A percentile compares a stretch with the other conserved stretches of the same genome.
Evolutionary conservation across 2,888 invertebrate genomes (phyloP).

Genomic region (Melangyna quadrimaculata): DNA sequence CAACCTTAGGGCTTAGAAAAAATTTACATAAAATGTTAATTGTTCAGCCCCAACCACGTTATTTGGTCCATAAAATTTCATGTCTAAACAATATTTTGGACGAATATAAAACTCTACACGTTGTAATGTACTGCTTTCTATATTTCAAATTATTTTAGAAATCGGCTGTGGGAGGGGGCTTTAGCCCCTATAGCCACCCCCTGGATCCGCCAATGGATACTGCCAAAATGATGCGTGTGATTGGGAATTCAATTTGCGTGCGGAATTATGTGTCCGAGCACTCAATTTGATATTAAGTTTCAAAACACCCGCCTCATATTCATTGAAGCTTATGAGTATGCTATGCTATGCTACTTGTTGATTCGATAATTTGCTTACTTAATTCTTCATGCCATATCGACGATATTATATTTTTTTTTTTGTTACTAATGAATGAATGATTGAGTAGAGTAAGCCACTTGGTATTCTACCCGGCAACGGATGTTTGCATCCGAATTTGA

Average conservation of each 20-base stretch:
- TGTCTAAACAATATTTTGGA: no score
- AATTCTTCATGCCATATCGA: conserved; percentile 42
- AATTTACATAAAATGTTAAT: no score
- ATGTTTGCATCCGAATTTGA: conserved; percentile 36
- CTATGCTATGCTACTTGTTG: background rate
- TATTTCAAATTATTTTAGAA: no score
- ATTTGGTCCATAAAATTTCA: no score
- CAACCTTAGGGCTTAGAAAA: no score
- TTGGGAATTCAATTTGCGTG: conserved; percentile 55
- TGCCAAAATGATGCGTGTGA: conserved; percentile 9
- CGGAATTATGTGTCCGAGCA: conserved; percentile 27
- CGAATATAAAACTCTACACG: no score
- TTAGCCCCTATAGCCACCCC: no score
- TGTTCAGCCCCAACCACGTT: no score
- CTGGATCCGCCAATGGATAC: background rate
- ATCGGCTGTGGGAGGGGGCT: no score
- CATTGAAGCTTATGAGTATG: background rate
- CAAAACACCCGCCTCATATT: conserved; percentile 9
- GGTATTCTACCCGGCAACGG: conserved; percentile 34
- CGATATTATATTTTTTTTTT: background rate
- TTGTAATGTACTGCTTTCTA: no score
- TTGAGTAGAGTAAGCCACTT: conserved; percentile 8
- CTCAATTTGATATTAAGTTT: conserved; percentile 40
- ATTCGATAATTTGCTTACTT: conserved; percentile 18
- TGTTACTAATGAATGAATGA: background rate